A percentile compares a stretch with the other conserved stretches of the same genome.
Conservation (phyloP, 2,888 invertebrate species). For the Rugalucina vietnamica region DNA sequence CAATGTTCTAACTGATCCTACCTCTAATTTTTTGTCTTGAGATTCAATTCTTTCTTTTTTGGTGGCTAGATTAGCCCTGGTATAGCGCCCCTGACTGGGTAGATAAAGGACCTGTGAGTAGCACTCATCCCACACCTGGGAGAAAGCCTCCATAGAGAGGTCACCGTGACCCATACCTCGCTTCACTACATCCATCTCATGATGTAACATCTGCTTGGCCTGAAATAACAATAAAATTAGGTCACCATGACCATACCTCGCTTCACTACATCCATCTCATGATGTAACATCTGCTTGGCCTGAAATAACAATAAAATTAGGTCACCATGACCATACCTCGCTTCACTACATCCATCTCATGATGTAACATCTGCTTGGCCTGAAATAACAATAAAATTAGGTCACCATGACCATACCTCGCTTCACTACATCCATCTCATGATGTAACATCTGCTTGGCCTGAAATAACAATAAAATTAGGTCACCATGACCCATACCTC, state of each 20-base stretch:
- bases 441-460: too few relatives aligned
- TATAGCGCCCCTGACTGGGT: constrained; percentile 96
- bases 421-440: too few relatives aligned
- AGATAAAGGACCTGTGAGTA: constrained; percentile 95
- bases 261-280: constrained; percentile 95
- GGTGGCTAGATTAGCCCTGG: constrained; percentile 96
- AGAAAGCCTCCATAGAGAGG: constrained; percentile 93
- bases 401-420: too few relatives aligned
- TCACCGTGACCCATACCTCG: constrained; percentile 98
- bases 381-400: too few relatives aligned
- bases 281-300: constrained; percentile 76
- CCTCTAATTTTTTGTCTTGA: constrained; percentile 94
- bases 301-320: too few relatives aligned
- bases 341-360: constrained; percentile 95
- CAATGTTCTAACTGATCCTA: constrained; percentile 51
- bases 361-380: constrained; percentile 76
- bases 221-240: too few relatives aligned
- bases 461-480: too few relatives aligned
- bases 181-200: constrained; percentile 95
- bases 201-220: constrained; percentile 76
- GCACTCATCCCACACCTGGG: constrained; percentile 98
- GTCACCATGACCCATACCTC: constrained; percentile 98
- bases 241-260: constrained; percentile 98
- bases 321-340: constrained; percentile 98
- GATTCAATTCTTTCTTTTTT: constrained; percentile 98